These are phyloP conservation scores for Alaudala cheleensis DNA, from an alignment of 2,113 vertebrate genomes.

Conservation along the genomic window DNA sequence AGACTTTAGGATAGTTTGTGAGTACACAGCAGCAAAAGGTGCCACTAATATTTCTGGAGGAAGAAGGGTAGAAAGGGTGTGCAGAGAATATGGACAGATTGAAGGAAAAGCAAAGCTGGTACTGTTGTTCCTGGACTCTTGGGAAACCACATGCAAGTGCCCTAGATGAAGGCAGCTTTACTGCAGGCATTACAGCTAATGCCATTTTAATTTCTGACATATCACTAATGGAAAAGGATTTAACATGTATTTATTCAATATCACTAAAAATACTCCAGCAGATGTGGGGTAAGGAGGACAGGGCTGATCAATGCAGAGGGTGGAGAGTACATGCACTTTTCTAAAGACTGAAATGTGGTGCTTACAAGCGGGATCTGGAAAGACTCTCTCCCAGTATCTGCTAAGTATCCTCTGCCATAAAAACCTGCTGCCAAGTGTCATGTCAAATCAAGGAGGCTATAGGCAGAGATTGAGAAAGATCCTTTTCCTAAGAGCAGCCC, in stretches of 20 bases:
- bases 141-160: background rate
- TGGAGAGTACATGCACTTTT: background rate
- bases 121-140: background rate
- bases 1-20: background rate
- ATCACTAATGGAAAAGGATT: slow-evolving; percentile 17
- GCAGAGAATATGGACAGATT: background rate
- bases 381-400: background rate
- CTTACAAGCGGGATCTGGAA: background rate
- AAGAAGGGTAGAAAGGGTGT: background rate
- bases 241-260: slow-evolving; percentile 22
- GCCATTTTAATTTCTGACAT: slow-evolving; percentile 37
- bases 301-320: background rate
- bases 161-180: background rate
- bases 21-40: background rate
- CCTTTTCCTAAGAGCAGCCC: background rate
- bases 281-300: background rate
- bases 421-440: slow-evolving; percentile 35
- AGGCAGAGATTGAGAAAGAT: background rate
- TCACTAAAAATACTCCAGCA: slow-evolving; percentile 46
- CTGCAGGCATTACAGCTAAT: slow-evolving; percentile 28
- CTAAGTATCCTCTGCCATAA: background rate
- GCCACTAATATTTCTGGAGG: background rate
- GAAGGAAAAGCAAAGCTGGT: background rate
- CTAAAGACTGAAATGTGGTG: background rate
- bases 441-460: background rate